A percentile compares a stretch with the other conserved stretches of the same genome.
Evolutionary conservation across 2,888 invertebrate species (phyloP).

Genomic region (Heliothis peltigera): DNA sequence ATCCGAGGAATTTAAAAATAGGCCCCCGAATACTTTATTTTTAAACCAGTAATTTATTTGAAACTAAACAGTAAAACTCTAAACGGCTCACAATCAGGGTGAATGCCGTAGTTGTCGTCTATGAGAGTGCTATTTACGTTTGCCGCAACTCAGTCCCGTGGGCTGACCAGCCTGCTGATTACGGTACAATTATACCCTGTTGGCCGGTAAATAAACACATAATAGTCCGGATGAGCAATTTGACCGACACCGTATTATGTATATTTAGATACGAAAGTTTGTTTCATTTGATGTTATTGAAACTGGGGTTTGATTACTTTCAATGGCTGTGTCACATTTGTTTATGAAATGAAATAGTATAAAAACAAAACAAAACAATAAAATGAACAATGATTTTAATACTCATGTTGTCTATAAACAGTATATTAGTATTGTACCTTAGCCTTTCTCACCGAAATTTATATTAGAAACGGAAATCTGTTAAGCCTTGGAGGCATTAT

Average conservation of each 20-base stretch:
- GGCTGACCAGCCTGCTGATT: constrained; percentile 63
- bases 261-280: constrained; percentile 49
- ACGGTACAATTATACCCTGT: constrained; percentile 70
- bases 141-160: constrained; percentile 58
- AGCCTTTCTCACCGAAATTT: not conserved
- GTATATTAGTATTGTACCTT: not conserved
- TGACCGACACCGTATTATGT: constrained; percentile 49
- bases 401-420: too few relatives aligned
- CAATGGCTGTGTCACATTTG: constrained; percentile 24
- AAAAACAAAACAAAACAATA: too few relatives aligned
- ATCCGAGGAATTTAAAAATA: not conserved
- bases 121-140: constrained; percentile 57
- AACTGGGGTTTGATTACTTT: constrained; percentile 19
- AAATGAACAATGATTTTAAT: too few relatives aligned
- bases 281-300: constrained; percentile 50
- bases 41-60: constrained; percentile 9
- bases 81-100: constrained; percentile 44
- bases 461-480: constrained; percentile 15
- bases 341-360: too few relatives aligned
- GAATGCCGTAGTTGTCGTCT: constrained; percentile 52
- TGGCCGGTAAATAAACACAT: constrained; percentile 69
- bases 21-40: not conserved
- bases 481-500: constrained; percentile 50
- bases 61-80: constrained; percentile 42
- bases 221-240: constrained; percentile 62